Evolutionary conservation across 2,888 invertebrate genomes (phyloP).

Genomic region (Lampropteryx suffumata): DNA sequence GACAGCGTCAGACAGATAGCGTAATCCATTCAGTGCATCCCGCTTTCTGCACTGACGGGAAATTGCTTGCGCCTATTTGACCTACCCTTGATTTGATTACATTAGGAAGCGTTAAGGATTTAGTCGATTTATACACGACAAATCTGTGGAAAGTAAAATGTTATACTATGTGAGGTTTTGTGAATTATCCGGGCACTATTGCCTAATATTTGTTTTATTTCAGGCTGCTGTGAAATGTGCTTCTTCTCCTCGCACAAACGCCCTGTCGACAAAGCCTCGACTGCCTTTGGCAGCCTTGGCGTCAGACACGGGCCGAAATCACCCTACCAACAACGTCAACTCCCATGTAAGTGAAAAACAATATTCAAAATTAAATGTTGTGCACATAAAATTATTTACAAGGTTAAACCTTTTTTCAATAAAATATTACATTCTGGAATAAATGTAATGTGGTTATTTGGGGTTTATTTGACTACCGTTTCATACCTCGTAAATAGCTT

Average conservation of each 20-base stretch:
- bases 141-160: no score
- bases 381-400: slow-evolving; percentile 16
- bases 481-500: slow-evolving; percentile 32
- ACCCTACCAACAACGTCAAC: slow-evolving; percentile 78
- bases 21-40: slow-evolving; percentile 29
- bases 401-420: neutral
- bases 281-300: slow-evolving; percentile 70
- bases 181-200: neutral
- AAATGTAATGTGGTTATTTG: slow-evolving; percentile 15
- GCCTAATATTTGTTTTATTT: slow-evolving; percentile 31
- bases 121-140: no score
- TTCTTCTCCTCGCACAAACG: slow-evolving; percentile 77
- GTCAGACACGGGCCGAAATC: slow-evolving; percentile 69
- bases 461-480: slow-evolving; percentile 27
- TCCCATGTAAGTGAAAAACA: slow-evolving; percentile 68
- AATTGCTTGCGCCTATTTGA: slow-evolving; percentile 29
- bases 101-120: slow-evolving; percentile 3
- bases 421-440: neutral
- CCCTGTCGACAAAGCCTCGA: slow-evolving; percentile 76
- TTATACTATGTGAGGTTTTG: neutral
- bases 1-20: slow-evolving; percentile 28
- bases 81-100: slow-evolving; percentile 22
- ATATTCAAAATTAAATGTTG: neutral
- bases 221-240: slow-evolving; percentile 81
- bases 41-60: slow-evolving; percentile 22